Conservation (phyloP, 2,113 vertebrate genomes). For the Varanus komodoensis region DNA sequence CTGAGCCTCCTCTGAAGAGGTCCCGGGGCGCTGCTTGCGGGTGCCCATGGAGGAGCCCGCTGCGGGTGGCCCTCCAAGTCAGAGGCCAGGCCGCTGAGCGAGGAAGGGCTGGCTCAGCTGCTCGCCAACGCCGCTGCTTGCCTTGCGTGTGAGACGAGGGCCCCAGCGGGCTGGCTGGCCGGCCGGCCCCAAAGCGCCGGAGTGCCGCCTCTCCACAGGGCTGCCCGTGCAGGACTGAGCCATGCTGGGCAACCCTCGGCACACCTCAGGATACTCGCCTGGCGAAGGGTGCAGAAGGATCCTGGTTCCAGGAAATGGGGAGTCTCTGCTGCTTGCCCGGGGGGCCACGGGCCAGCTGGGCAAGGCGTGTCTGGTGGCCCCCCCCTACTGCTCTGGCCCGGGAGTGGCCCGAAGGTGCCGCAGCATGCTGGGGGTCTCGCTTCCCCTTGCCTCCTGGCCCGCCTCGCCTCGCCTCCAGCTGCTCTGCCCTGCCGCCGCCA, state of each 20-base stretch:
- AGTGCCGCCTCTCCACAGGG: neutral
- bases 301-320: neutral
- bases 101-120: too few relatives aligned
- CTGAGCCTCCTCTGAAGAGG: too few relatives aligned
- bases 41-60: too few relatives aligned
- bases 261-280: neutral
- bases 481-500: neutral
- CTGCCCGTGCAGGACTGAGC: too few relatives aligned
- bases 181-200: neutral
- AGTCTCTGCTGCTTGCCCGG: neutral
- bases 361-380: neutral
- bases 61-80: too few relatives aligned
- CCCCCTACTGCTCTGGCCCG: neutral
- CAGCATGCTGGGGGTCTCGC: neutral
- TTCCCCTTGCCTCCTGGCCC: too few relatives aligned
- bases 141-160: too few relatives aligned
- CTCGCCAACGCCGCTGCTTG: too few relatives aligned
- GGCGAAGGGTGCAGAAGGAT: neutral
- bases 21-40: too few relatives aligned
- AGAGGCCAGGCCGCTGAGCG: too few relatives aligned
- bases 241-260: too few relatives aligned
- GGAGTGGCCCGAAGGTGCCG: neutral
- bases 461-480: neutral
- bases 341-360: neutral
- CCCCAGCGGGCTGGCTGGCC: too few relatives aligned